Evolutionary conservation across 2,888 invertebrate species (phyloP), one percentile per base, ranked within the genome.

Genomic region (Physocephala rufipes): DNA sequence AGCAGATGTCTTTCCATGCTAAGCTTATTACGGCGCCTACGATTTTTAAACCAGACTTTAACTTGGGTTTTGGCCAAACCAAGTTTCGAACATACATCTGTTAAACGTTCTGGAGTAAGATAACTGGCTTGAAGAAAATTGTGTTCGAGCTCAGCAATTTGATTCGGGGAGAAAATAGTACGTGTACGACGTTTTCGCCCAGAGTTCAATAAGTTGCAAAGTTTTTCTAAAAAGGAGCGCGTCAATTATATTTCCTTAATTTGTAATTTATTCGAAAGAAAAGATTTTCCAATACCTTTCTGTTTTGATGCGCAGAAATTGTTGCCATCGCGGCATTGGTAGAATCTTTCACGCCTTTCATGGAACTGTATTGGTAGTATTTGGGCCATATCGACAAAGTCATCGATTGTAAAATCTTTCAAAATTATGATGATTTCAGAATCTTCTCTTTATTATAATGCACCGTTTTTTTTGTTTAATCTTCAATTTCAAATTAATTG

Each of bases 41-140:
- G 81, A 73, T 83, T 83, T 71, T 83, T 83, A 59, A 83, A 83
- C 82, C 82, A 83, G 28, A 79, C 80, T 71, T 80, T 82, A 1
- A 83, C 82, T 67, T 81, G 82, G 2, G 79, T 78, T 30, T 79
- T 78, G 55, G 79, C 79, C 72, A 83, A 70, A 1, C 75, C 78
- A 21, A 83, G 62, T 47, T 81, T 81, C 1, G 76, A 78, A 1
- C 83, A 81, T 2, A 83, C 53, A 68, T 83, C 79, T 24, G 78
- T 77, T 36, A 83, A 70, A 15, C 79, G 76, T 0, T 79, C 77
- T 0, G 80, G 76, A 16, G 82, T 81, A 3, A 83, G 74, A 68
- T 83, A 83, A 4, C 78, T 78, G 72, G 78, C 79, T 69, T 82
- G 78, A 58, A 79, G 71, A 73, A 83, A 83, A 65, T 81, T 77